A percentile compares a stretch with the other conserved stretches of the same genome.
Conservation (phyloP, 1,140 invertebrate genomes). For the Anoplolepis gracilipes region DNA sequence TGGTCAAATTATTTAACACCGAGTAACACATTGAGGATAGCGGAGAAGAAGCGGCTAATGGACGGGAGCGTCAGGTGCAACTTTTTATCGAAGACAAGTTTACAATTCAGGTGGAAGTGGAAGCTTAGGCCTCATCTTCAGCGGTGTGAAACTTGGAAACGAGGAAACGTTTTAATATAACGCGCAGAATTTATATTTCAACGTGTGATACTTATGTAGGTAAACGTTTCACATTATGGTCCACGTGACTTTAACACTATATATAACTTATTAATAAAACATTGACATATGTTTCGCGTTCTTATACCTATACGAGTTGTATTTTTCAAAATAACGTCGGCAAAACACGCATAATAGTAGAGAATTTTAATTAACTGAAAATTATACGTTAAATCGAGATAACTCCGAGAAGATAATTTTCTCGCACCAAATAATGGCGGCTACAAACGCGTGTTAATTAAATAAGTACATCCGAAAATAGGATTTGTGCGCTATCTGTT, state of each 20-base stretch:
- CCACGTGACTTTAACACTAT: too few species aligned
- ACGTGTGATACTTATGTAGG: too few species aligned
- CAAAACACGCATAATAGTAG: background rate
- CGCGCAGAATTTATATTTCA: background rate
- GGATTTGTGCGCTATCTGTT: slow-evolving; percentile 6
- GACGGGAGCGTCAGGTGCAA: background rate
- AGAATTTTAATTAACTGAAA: slow-evolving; percentile 19
- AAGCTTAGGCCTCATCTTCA: background rate
- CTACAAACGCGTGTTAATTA: background rate
- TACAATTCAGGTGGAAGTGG: slow-evolving; percentile 6
- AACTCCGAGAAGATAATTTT: background rate
- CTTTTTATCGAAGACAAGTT: slow-evolving; percentile 18
- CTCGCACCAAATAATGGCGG: background rate
- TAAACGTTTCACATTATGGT: too few species aligned
- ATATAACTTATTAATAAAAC: background rate
- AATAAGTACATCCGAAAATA: slow-evolving; percentile 13
- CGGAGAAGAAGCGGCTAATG: background rate
- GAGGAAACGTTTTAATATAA: background rate
- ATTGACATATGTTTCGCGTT: too few species aligned
- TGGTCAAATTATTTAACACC: slow-evolving; percentile 50
- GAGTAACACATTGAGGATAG: background rate
- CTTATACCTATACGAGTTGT: too few species aligned
- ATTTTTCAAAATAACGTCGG: background rate
- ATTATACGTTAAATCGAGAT: background rate
- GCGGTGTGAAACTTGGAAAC: slow-evolving; percentile 5